These are phyloP conservation scores for Panagrolaimus sp. DNA, from an alignment of 1,140 invertebrate genomes.

Conservation along the genomic window DNA sequence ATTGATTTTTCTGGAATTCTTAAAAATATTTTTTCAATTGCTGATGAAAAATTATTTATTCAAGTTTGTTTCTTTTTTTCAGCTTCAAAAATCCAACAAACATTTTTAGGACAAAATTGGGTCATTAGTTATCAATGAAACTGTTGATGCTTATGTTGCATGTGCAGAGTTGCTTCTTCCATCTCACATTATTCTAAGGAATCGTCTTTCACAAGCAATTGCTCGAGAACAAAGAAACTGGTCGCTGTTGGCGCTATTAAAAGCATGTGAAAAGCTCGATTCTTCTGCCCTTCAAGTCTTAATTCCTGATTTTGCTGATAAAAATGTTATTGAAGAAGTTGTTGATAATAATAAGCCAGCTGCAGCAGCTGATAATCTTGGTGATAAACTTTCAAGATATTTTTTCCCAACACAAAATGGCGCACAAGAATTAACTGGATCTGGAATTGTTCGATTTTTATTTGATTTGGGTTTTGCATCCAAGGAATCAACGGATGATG, in stretches of 20 bases:
- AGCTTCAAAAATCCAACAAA: no score
- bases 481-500: constrained; percentile 65
- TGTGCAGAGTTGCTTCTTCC: constrained; percentile 33
- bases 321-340: background rate
- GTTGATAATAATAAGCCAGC: background rate
- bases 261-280: constrained; percentile 27
- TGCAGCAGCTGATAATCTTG: background rate
- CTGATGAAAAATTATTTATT: constrained; percentile 31
- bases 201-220: constrained; percentile 19
- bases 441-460: constrained; percentile 37
- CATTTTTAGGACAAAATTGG: constrained; percentile 26
- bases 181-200: constrained; percentile 20
- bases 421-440: constrained; percentile 15
- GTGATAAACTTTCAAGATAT: background rate
- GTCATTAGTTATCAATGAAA: constrained; percentile 29
- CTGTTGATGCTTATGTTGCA: constrained; percentile 29
- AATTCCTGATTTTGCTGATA: background rate
- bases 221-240: constrained; percentile 25
- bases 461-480: constrained; percentile 46
- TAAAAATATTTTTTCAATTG: constrained; percentile 25
- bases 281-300: background rate
- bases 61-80: constrained; percentile 15
- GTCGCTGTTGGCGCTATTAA: constrained; percentile 33
- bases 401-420: background rate
- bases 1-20: constrained; percentile 15